Percentiles rank a stretch among this genome's conserved stretches.
Conservation (phyloP, 2,113 vertebrate species). For the Pimephales promelas region DNA sequence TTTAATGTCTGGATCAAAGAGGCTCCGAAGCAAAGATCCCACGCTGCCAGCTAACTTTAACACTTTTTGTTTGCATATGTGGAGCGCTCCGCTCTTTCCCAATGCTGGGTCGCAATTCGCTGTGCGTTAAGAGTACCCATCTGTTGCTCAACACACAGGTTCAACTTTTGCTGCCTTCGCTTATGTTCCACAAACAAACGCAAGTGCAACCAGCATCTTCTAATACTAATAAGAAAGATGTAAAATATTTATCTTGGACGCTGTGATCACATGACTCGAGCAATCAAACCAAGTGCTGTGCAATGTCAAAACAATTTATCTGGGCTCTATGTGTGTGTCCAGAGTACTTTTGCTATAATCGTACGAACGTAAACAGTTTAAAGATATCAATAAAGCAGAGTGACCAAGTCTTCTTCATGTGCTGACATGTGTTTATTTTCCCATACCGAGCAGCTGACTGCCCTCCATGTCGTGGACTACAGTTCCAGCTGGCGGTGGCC, state of each 20-base stretch:
- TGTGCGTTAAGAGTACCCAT: slow-evolving; percentile 54
- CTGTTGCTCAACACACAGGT: slow-evolving; percentile 52
- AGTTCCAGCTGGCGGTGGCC: slow-evolving; percentile 51
- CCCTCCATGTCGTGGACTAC: slow-evolving; percentile 41
- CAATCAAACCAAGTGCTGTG: slow-evolving; percentile 1
- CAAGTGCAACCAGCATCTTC: slow-evolving; percentile 11
- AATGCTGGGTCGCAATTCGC: slow-evolving; percentile 42
- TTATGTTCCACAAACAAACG: slow-evolving; percentile 49
- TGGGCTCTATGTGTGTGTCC: slow-evolving; percentile 20
- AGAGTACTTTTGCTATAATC: slow-evolving; percentile 21
- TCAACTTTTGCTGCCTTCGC: slow-evolving; percentile 48
- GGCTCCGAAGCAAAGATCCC: slow-evolving; percentile 59
- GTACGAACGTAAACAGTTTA: not conserved
- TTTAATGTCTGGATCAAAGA: slow-evolving; percentile 76
- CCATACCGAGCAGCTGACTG: slow-evolving; percentile 46
- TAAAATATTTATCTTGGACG: slow-evolving; percentile 19
- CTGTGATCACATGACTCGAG: not conserved
- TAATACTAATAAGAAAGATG: not conserved
- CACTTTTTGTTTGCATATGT: slow-evolving; percentile 49
- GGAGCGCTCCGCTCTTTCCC: slow-evolving; percentile 38
- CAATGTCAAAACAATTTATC: slow-evolving; percentile 1
- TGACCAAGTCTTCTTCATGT: not conserved
- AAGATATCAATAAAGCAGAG: slow-evolving; percentile 29
- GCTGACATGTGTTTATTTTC: slow-evolving; percentile 55
- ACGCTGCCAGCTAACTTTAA: slow-evolving; percentile 50